Conservation (phyloP, 2,113 vertebrate genomes). For the Crocuta crocuta region DNA sequence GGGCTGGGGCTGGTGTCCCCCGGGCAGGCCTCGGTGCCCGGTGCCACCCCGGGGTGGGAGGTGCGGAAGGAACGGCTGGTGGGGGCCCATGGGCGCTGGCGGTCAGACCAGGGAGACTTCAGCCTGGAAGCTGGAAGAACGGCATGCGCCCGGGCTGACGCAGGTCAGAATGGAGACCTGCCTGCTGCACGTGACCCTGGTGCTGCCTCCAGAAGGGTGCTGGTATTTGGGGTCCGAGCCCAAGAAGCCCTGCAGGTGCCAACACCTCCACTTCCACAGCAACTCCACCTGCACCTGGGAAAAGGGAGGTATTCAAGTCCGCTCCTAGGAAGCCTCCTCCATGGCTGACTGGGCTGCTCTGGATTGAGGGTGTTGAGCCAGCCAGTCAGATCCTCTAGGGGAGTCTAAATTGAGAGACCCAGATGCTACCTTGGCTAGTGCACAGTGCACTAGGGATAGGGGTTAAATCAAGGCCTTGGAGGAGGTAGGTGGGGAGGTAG, state of each 20-base stretch:
- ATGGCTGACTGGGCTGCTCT: neutral
- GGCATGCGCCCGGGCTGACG: conserved; percentile 91
- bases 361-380: neutral
- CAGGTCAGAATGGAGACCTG: conserved; percentile 97
- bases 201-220: conserved; percentile 94
- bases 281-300: conserved; percentile 96
- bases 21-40: neutral
- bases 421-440: neutral
- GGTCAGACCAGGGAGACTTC: conserved; percentile 91
- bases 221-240: conserved; percentile 92
- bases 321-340: neutral
- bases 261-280: conserved; percentile 96
- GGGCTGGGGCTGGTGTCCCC: neutral
- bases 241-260: conserved; percentile 94
- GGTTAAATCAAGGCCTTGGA: neutral
- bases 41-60: neutral
- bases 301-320: neutral
- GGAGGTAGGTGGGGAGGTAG: neutral
- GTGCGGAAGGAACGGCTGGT: neutral
- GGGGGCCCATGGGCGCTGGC: neutral
- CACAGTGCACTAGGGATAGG: neutral
- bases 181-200: conserved; percentile 95
- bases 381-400: neutral
- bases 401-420: neutral
- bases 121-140: conserved; percentile 91